These are phyloP conservation scores for Entomyzon cyanotis DNA, from an alignment of 2,113 vertebrate species.

Conservation along the genomic window DNA sequence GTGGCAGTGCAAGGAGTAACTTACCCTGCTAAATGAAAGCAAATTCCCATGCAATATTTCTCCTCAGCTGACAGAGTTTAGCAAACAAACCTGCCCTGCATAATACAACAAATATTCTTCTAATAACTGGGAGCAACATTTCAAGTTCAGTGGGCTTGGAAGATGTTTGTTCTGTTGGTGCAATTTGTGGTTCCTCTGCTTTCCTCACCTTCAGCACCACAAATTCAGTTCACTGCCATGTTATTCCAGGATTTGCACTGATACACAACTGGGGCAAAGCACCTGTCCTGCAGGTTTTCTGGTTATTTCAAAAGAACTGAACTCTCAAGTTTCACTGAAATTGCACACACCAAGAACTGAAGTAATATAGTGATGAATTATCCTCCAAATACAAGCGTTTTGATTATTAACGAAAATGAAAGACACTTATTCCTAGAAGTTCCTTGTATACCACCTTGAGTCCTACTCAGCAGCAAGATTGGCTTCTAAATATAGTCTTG, in stretches of 20 bases:
- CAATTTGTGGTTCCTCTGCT: background rate
- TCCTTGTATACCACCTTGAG: background rate
- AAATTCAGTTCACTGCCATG: background rate
- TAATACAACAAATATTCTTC: conserved; percentile 14
- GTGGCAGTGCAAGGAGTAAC: background rate
- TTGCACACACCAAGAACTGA: background rate
- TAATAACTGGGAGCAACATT: background rate
- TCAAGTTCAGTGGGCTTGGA: conserved; percentile 1
- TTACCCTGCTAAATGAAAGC: conserved; percentile 54
- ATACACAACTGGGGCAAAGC: background rate
- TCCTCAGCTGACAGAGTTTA: conserved; percentile 18
- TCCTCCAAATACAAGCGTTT: background rate
- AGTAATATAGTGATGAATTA: background rate
- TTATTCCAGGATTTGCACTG: background rate
- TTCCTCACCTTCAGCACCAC: background rate
- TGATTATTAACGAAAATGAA: background rate
- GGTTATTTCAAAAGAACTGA: background rate
- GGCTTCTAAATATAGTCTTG: conserved; percentile 9
- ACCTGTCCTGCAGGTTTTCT: background rate
- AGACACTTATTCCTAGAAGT: background rate
- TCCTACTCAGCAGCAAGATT: background rate
- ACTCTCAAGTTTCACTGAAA: background rate
- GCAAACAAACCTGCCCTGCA: conserved; percentile 43
- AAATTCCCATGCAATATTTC: conserved; percentile 36
- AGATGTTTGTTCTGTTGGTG: background rate